Percentiles rank a stretch among this genome's conserved stretches.
Evolutionary conservation across 2,888 invertebrate species (phyloP).

Genomic region (Operophtera brumata): DNA sequence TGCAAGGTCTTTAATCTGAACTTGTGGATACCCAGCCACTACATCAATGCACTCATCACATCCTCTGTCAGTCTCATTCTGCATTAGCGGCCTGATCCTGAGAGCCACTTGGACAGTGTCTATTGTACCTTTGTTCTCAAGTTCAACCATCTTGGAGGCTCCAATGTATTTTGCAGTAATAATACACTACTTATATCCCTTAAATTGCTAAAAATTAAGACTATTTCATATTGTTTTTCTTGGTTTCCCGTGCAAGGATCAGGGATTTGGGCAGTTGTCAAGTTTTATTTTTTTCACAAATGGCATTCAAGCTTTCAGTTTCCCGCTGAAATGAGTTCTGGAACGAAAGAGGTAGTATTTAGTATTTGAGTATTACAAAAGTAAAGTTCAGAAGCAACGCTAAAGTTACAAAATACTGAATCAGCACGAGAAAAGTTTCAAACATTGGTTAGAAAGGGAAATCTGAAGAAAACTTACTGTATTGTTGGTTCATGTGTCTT

Average conservation of each 20-base stretch:
- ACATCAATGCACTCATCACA: slow-evolving; percentile 87
- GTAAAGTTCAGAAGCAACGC: background rate
- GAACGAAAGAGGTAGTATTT: slow-evolving; percentile 32
- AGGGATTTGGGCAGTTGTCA: slow-evolving; percentile 38
- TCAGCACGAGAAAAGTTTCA: no score
- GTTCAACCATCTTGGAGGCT: slow-evolving; percentile 59
- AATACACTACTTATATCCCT: slow-evolving; percentile 30
- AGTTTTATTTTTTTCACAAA: slow-evolving; percentile 36
- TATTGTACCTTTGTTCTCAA: slow-evolving; percentile 55
- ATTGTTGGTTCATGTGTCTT: background rate
- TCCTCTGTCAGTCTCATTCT: slow-evolving; percentile 86
- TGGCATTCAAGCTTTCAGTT: slow-evolving; percentile 25
- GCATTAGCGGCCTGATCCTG: slow-evolving; percentile 89
- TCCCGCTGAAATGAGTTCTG: slow-evolving; percentile 36
- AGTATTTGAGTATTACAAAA: background rate
- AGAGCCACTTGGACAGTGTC: slow-evolving; percentile 89
- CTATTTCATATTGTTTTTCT: slow-evolving; percentile 39
- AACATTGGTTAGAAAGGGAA: no score
- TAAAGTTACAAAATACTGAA: background rate
- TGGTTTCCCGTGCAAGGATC: slow-evolving; percentile 37
- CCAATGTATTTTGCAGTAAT: slow-evolving; percentile 18
- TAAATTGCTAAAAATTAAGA: slow-evolving; percentile 19
- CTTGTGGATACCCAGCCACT: slow-evolving; percentile 83
- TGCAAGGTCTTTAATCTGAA: slow-evolving; percentile 85
- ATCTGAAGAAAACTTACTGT: background rate